These are phyloP conservation scores for Lepus oiostolus DNA, from an alignment of 2,797 vertebrate species.

Conservation along the genomic window DNA sequence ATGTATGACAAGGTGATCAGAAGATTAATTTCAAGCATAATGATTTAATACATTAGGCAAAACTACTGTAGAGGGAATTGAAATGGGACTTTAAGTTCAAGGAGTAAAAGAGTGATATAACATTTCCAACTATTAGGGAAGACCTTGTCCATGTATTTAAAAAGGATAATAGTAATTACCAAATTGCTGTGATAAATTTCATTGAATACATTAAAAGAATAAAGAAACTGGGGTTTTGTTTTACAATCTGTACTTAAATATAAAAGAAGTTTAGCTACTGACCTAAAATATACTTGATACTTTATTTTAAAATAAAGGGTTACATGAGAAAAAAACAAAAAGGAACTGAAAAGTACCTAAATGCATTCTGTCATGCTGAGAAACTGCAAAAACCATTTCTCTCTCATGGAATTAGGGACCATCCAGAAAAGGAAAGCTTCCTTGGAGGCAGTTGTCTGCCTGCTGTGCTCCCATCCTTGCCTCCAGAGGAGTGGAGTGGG, in stretches of 20 bases:
- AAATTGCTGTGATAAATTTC: neutral
- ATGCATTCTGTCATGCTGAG: neutral
- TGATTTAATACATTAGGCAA: neutral
- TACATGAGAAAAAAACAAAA: neutral
- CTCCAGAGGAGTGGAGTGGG: neutral
- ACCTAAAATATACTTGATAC: neutral
- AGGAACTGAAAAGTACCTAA: neutral
- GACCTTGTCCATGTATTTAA: neutral
- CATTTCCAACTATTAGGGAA: slow-evolving; percentile 19
- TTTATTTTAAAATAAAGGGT: neutral
- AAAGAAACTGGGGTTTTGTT: slow-evolving; percentile 21
- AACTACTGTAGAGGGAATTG: neutral
- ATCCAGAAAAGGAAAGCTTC: neutral
- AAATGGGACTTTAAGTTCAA: slow-evolving; percentile 18
- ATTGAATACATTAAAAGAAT: neutral
- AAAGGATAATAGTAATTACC: neutral
- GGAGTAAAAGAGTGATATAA: neutral
- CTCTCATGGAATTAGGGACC: too few relatives aligned
- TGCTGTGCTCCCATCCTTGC: neutral
- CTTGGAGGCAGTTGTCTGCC: neutral
- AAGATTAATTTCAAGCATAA: slow-evolving; percentile 56
- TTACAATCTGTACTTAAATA: slow-evolving; percentile 51
- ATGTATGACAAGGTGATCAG: neutral
- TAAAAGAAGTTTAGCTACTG: slow-evolving; percentile 32
- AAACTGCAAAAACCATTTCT: neutral